Conservation (phyloP, 2,888 invertebrate species). For the Drepana falcataria region DNA sequence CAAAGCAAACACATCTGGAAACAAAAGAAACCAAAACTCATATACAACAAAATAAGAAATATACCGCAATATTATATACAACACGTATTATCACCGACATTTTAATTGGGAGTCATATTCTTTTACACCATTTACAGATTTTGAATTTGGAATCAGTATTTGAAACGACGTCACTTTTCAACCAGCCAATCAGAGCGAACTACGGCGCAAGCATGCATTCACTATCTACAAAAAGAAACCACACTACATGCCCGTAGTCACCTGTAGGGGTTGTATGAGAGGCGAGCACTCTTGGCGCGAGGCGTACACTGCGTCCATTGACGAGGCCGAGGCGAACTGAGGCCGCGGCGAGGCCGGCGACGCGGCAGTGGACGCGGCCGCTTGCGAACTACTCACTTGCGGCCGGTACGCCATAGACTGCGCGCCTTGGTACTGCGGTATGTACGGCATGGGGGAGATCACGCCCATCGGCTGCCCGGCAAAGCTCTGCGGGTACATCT, state of each 20-base stretch:
- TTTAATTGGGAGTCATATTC: neutral
- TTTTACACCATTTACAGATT: neutral
- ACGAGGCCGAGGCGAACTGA: conserved; percentile 34
- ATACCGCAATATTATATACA: neutral
- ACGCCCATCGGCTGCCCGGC: conserved; percentile 37
- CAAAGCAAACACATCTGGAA: conserved; percentile 48
- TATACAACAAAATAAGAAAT: conserved; percentile 29
- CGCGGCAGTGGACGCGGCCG: conserved; percentile 22
- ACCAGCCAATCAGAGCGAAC: neutral
- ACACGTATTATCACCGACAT: neutral
- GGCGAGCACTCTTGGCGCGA: conserved; percentile 50
- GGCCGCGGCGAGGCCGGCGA: conserved; percentile 36
- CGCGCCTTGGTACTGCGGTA: conserved; percentile 29
- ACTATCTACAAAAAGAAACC: conserved; percentile 1
- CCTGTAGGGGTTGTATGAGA: conserved; percentile 36
- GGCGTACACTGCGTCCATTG: conserved; percentile 43
- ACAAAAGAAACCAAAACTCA: conserved; percentile 43
- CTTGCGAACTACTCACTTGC: conserved; percentile 33
- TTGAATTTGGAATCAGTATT: neutral
- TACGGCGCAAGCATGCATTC: conserved; percentile 7
- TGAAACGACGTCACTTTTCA: neutral
- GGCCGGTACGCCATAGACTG: conserved; percentile 40
- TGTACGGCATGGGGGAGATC: conserved; percentile 35
- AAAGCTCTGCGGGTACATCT: conserved; percentile 18
- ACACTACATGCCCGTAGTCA: conserved; percentile 25